These are phyloP conservation scores for Cotesia chilonis DNA, from an alignment of 1,140 invertebrate species.

Conservation along the genomic window DNA sequence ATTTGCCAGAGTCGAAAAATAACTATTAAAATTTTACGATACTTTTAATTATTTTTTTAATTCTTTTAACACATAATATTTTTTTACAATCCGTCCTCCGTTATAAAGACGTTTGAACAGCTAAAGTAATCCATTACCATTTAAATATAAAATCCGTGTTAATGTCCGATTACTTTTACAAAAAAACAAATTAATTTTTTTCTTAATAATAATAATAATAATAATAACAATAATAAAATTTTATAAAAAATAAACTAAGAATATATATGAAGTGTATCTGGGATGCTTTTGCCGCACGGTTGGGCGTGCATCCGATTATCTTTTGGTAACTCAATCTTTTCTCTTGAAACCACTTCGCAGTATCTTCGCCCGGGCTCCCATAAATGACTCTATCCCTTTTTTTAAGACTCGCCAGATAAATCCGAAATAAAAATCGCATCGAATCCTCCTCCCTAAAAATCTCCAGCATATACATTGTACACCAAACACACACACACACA, in stretches of 20 bases:
- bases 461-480: too few species aligned
- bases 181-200: neutral
- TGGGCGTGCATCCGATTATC: conserved; percentile 59
- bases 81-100: too few species aligned
- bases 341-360: conserved; percentile 37
- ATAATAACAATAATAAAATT: neutral
- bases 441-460: too few species aligned
- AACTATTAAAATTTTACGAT: too few species aligned
- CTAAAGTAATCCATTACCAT: neutral
- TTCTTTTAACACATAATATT: too few species aligned
- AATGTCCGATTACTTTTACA: neutral
- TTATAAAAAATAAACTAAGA: neutral
- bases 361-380: conserved; percentile 1
- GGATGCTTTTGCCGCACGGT: conserved; percentile 47
- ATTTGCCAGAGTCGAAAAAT: too few species aligned
- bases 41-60: too few species aligned
- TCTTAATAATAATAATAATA: too few species aligned
- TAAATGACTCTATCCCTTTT: conserved; percentile 27
- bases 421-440: neutral
- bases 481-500: too few species aligned
- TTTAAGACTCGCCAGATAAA: neutral
- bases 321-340: conserved; percentile 58
- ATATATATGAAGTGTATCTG: conserved; percentile 41
- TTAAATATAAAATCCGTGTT: neutral
- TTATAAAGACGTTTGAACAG: too few species aligned